A percentile compares a stretch with the other conserved stretches of the same genome.
Conservation (phyloP, 1,140 invertebrate species). For the Drosophila parabipectinata region DNA sequence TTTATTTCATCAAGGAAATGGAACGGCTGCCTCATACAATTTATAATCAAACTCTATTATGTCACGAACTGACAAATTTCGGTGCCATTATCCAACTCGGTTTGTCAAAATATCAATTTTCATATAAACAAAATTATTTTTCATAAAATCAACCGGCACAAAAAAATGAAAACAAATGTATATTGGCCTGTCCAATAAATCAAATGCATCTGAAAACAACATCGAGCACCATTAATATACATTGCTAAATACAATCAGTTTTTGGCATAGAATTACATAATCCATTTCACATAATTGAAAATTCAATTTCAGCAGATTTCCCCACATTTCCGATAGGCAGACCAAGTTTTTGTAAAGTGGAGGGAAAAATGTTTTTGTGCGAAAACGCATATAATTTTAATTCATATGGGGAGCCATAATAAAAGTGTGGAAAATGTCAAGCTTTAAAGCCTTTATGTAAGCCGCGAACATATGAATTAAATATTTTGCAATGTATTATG, state of each 20-base stretch:
- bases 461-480: constrained; percentile 1
- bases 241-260: constrained; percentile 47
- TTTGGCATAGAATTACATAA: constrained; percentile 52
- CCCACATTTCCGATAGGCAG: constrained; percentile 7
- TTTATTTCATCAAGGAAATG: constrained; percentile 12
- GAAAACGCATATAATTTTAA: constrained; percentile 44
- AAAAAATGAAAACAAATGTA: constrained; percentile 22
- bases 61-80: constrained; percentile 38
- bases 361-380: constrained; percentile 23
- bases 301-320: constrained; percentile 45
- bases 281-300: constrained; percentile 58
- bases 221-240: constrained; percentile 10
- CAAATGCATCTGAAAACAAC: constrained; percentile 21
- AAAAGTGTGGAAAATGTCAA: constrained; percentile 3
- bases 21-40: constrained; percentile 12
- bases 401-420: constrained; percentile 15
- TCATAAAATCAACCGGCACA: constrained; percentile 2
- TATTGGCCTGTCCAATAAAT: constrained; percentile 32
- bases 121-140: constrained; percentile 25
- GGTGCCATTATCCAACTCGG: background rate
- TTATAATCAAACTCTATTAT: constrained; percentile 59
- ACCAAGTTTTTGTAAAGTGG: background rate
- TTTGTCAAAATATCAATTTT: constrained; percentile 60
- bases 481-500: constrained; percentile 7
- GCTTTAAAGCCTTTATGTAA: constrained; percentile 9